Conservation (phyloP, 1,140 invertebrate genomes). For the Heliconius hermathena region DNA sequence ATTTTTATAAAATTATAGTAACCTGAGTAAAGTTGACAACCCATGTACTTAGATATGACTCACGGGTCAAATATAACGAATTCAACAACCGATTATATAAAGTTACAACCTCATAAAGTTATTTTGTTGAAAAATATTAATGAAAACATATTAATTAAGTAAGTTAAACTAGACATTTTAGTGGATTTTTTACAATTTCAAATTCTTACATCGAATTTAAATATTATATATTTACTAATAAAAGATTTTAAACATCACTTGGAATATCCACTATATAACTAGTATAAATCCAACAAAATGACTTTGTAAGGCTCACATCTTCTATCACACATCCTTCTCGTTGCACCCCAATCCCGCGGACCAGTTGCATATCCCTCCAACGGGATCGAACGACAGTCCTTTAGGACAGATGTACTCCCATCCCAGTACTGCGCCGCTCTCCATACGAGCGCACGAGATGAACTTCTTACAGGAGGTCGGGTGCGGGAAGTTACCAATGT, state of each 20-base stretch:
- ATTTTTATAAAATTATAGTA: slow-evolving; percentile 7
- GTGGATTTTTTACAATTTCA: too few species aligned
- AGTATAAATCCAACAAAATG: neutral
- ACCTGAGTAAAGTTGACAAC: neutral
- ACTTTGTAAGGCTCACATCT: neutral
- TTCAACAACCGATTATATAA: slow-evolving; percentile 6
- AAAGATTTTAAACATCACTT: too few species aligned
- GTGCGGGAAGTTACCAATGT: slow-evolving; percentile 94
- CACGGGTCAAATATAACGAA: neutral
- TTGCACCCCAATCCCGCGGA: slow-evolving; percentile 88
- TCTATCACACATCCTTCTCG: slow-evolving; percentile 72
- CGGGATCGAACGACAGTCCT: slow-evolving; percentile 91
- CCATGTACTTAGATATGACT: slow-evolving; percentile 9
- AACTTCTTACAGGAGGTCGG: slow-evolving; percentile 94
- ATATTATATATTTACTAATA: too few species aligned
- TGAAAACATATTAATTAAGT: neutral
- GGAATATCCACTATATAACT: too few species aligned
- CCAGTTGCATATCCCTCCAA: slow-evolving; percentile 95
- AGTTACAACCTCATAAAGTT: slow-evolving; percentile 1
- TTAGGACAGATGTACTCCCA: slow-evolving; percentile 94
- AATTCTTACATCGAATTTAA: too few species aligned
- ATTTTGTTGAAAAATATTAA: slow-evolving; percentile 11
- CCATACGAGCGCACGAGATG: slow-evolving; percentile 92
- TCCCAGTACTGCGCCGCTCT: slow-evolving; percentile 87
- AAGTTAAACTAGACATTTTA: too few species aligned